Conservation (phyloP, 1,140 invertebrate genomes). For the Notospermus geniculatus region DNA sequence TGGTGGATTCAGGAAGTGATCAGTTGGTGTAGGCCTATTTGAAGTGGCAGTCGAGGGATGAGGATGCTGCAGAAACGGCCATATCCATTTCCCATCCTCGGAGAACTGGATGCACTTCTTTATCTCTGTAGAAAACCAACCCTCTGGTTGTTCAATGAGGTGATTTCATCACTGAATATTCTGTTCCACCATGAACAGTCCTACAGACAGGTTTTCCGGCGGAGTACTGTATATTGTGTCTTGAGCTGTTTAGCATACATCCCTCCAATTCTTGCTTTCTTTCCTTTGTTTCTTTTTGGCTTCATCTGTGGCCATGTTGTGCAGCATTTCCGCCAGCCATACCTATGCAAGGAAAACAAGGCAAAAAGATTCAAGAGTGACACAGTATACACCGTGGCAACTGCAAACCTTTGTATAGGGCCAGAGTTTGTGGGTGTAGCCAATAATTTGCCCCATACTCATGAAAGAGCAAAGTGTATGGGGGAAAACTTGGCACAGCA, state of each 20-base stretch:
- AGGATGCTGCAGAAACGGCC: too few relatives aligned
- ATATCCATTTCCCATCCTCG: too few relatives aligned
- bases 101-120: too few relatives aligned
- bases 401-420: background rate
- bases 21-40: too few relatives aligned
- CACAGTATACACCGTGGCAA: background rate
- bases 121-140: slow-evolving; percentile 7
- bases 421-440: background rate
- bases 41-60: too few relatives aligned
- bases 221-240: background rate
- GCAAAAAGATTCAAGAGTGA: background rate
- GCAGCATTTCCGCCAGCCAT: slow-evolving; percentile 2
- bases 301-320: slow-evolving; percentile 1
- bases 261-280: background rate
- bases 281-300: background rate
- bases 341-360: background rate
- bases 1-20: too few relatives aligned
- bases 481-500: slow-evolving; percentile 1
- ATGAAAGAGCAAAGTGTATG: background rate
- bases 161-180: background rate
- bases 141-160: background rate
- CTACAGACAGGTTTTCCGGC: background rate
- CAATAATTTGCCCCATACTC: background rate
- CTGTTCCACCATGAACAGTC: background rate
- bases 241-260: background rate